Evolutionary conservation across 2,113 vertebrate species (phyloP), one percentile per base, ranked within the genome.

Genomic region (Aythya baeri): DNA sequence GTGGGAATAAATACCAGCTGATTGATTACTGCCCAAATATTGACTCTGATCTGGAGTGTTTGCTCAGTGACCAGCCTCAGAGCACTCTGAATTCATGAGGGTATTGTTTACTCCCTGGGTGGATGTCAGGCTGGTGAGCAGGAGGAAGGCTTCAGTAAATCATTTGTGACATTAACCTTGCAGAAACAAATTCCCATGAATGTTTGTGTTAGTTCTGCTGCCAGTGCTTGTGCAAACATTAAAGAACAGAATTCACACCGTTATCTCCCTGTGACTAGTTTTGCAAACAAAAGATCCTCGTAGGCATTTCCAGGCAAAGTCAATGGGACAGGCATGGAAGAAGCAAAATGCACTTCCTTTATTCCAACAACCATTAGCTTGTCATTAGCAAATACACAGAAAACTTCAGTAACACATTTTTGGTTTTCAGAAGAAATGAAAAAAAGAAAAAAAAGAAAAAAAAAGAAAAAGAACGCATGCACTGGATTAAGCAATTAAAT

Each of bases 91-190:
- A 86, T 66, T 61, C 50, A 10, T 6, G n/a, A 26, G 13, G 15
- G 26, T 31, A 4, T 1, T 93, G 46, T 88, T 93, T 88, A 67
- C 52, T 68, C 3, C 1, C 43, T 57, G 95, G 90, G 83, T 80
- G 89, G 83, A 94, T 95, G 79, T 75, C 89, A 80, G 83, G 46
- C 52, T 38, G 38, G 68, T 17, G 1, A 95, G 73, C 36, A 31
- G 65, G 76, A 89, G 72, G 91, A 96, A 90, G 65, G 68, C 46
- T 86, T 94, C 79, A 61, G 88, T 96, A 93, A 96, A 96, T 94
- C 93, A 95, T 71, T 83, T 83, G 55, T 95, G 93, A 96, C 82
- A 27, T 77, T 71, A 94, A 91, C 90, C 87, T 91, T 90, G 85
- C 72, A 91, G 85, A 93, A 96, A 75, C 36, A 38, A 93, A 78